Evolutionary conservation across 2,797 vertebrate species (phyloP), one percentile per base, ranked within the genome.

Genomic region (Eptatretus atami): DNA sequence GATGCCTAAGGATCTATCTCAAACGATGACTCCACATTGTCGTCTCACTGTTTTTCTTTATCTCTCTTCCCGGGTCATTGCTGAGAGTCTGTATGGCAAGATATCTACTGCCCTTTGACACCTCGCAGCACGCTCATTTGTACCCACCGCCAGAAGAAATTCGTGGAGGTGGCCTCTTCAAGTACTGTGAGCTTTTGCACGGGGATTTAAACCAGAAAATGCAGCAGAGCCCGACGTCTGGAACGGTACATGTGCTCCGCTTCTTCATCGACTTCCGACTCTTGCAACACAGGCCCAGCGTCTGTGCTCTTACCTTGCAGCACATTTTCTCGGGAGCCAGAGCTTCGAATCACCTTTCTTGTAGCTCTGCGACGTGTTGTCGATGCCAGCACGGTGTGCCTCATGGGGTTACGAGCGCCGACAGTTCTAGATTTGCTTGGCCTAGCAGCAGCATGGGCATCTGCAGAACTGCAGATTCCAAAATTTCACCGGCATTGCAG

Each of bases 261-360:
- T 60, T 60, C 55, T 60, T 60, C 55, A 60, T 60, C 55, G 55
- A 60, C 55, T 60, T 60, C 55, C 55, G 55, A 44, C 31, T 44
- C 31, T 44, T 44, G 31, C 31, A 44, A 44, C 31, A 8, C 31
- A 44, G 31, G 31, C 55, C 55, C 15, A 15, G 6, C 55, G 24
- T 11, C 55, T 24, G 55, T 11, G 9, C 55, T n/a, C 55, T 11
- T 24, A 60, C 55, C 55, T 25, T 9, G 11, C 55, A 60, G 55
- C 55, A 15, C 15, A 25, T 9, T 25, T 25, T 25, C 15, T 25
- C 15, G 15, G 15, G 24, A 15, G 6, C 15, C 55, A 15, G 15
- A 25, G 15, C 55, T 60, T 6, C 55, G 55, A 15, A 15, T 15
- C 55, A 24, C 15, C 15, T 60, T 60, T 11, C 55, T 60, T 15